Evolutionary conservation across 2,797 vertebrate genomes (phyloP).

Genomic region (Artibeus jamaicensis): DNA sequence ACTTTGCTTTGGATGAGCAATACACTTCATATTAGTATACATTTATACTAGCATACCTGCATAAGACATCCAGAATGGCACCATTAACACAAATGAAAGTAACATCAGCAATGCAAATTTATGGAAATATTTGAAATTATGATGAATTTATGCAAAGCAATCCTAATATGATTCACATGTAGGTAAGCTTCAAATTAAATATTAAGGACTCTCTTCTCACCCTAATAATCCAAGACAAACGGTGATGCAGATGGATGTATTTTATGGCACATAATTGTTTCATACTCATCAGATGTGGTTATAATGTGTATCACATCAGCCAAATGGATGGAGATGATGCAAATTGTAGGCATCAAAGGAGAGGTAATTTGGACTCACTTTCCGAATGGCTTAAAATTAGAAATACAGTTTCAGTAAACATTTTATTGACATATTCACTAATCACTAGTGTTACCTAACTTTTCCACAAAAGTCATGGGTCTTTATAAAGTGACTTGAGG

Average conservation of each 20-base stretch:
- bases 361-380: not conserved
- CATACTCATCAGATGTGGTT: not conserved
- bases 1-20: constrained; percentile 23
- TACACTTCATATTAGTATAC: not conserved
- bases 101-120: constrained; percentile 50
- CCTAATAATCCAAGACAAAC: not conserved
- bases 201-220: not conserved
- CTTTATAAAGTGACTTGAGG: not conserved
- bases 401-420: not conserved
- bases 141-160: constrained; percentile 39
- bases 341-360: not conserved
- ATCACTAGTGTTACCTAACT: not conserved
- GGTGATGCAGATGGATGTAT: not conserved
- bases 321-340: not conserved
- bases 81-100: constrained; percentile 2
- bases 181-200: constrained; percentile 51
- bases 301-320: constrained; percentile 12
- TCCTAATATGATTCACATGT: constrained; percentile 16
- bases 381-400: not conserved
- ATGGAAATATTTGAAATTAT: constrained; percentile 44
- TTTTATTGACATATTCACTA: not conserved
- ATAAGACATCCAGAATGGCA: not conserved
- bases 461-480: not conserved
- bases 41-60: not conserved
- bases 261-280: constrained; percentile 43